Evolutionary conservation across 2,888 invertebrate species (phyloP), one percentile per base, ranked within the genome.

Genomic region (Unio pictorum): DNA sequence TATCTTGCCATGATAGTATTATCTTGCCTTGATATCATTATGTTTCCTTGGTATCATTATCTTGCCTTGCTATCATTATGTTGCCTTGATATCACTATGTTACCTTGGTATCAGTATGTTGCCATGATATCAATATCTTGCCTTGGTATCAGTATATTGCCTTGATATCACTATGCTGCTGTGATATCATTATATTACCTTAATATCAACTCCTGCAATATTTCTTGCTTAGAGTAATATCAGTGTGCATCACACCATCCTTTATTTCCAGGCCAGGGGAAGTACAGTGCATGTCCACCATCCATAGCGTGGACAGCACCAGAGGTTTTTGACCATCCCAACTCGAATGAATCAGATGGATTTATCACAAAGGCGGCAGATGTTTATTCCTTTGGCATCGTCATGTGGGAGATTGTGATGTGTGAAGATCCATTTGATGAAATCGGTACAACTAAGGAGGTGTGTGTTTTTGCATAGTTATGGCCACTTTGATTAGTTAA

Each of bases 231-330:
- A 15, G 59, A 59, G 15, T 20, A 26, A 18, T 18, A 59, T 20
- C 6, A 17, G 0, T n/a, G 17, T 15, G n/a, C 34, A 23, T 17
- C 15, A 26, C 34, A 20, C 23, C 60, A n/a, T 28, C 61, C 26
- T 71, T 54, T 66, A 59, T 58, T 56, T 67, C 0, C 65, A 86
- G 85, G 86, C 80, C 83, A 86, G 67, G 84, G 87, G 57, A 78
- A 80, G 30, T 78, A 72, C 61, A 84, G 85, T 75, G 87, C 87
- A 7, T 84, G 87, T 72, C 87, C 88, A 6, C 82, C 85, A 4
- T 83, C 84, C 0, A 76, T 87, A 17, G 79, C 86, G 1, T 89
- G 88, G 89, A 88, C 89, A 3, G 87, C 89, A 1, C 88, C 89
- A 8, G 88, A 89, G 67, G 74, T 88, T 0, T 71, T 89, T 55